Evolutionary conservation across 2,797 vertebrate genomes (phyloP).

Genomic region (Dallia pectoralis): DNA sequence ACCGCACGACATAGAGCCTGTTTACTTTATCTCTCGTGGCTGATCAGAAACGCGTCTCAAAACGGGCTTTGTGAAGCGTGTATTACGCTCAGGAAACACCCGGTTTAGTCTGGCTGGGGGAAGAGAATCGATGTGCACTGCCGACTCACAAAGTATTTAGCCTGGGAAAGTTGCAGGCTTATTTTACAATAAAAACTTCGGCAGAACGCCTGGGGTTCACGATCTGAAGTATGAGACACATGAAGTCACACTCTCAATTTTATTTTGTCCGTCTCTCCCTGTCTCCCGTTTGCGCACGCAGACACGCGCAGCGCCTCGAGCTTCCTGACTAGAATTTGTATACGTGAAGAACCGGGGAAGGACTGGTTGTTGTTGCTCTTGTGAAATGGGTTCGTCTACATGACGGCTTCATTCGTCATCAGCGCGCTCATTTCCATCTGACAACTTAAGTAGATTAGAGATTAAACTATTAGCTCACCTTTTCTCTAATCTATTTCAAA

Average conservation of each 20-base stretch:
- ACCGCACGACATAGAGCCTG: neutral
- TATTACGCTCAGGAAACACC: neutral
- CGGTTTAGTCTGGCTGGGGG: neutral
- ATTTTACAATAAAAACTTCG: neutral
- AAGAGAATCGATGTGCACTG: neutral
- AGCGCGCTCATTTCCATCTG: constrained; percentile 8
- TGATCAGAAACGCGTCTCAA: neutral
- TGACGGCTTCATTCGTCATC: constrained; percentile 55
- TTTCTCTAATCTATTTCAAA: constrained; percentile 56
- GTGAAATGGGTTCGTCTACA: constrained; percentile 45
- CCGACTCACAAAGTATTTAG: neutral
- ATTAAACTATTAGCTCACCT: constrained; percentile 66
- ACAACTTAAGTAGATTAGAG: constrained; percentile 39
- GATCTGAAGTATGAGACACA: neutral
- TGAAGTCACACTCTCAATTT: neutral
- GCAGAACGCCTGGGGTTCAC: neutral
- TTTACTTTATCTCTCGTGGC: neutral
- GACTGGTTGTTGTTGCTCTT: neutral
- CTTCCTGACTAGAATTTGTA: constrained; percentile 45
- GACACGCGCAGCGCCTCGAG: constrained; percentile 31
- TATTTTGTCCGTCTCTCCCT: neutral
- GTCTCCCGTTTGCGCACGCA: neutral
- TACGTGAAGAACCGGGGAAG: constrained; percentile 28
- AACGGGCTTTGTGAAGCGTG: neutral
- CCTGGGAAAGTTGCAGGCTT: neutral